Base-by-base conservation (phyloP, 2,888 invertebrate species). In the Herminia tarsipennalis region DNA sequence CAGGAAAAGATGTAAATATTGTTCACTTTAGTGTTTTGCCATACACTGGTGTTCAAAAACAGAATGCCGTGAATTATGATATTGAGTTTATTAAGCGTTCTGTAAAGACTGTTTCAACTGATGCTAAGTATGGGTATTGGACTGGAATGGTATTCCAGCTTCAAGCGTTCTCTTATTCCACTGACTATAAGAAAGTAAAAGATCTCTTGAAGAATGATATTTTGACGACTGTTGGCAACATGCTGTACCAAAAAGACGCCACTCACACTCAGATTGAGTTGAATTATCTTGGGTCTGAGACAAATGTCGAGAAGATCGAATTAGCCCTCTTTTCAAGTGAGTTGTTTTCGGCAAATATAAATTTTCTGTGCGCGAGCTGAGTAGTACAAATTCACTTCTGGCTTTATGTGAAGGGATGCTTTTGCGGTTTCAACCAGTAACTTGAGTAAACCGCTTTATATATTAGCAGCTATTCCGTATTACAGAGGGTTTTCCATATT, bases 1-100 rank as follows among this genome's bases (percentile, higher is more conserved):
- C 86, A 3, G 88, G 93, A 16, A 80, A 92, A 49, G 87, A 92
- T 14, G 78, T 84, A 6, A 92, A 86, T 17, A 53, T 94, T 1
- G 68, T 93, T 22, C 94, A 95, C 63, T 92, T 86, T 76, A 94
- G 93, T 62, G 91, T 92, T 1, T 88, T 92, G 84, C 95, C 95
- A 3, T 95, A 93, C 80, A 93, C 93, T 5, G 80, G 93, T 1
- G 86, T 83, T 53, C 89, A 92, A 61, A 90, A 94, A 61, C 92
- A 93, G 52, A 84, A 93, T 27, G 78, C 86, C 1, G 0, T 35
- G 2, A 35, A 5, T 5, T 42, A 10, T 18, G 22, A 42, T 6
- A 5, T 9, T 2, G 88, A 92, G 60, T 49, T 91, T 5, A 81
- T 93, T 35, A 73, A 70, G 33, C 82, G 76, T 8, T 68, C 58